A percentile compares a stretch with the other conserved stretches of the same genome.
These are phyloP conservation scores for Athene noctua DNA, from an alignment of 2,113 vertebrate genomes.

Conservation along the genomic window DNA sequence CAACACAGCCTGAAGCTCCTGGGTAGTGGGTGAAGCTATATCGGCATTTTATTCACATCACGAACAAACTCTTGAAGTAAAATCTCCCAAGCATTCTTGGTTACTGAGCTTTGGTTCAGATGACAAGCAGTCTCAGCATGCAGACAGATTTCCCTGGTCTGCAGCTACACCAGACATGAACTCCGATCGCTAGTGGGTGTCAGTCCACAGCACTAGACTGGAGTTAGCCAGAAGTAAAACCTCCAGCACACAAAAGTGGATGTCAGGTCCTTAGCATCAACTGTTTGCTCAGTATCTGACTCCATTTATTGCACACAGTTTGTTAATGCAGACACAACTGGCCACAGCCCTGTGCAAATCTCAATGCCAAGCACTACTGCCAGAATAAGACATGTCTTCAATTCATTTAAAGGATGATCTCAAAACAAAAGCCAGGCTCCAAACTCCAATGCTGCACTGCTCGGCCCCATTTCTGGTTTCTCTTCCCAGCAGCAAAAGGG, in stretches of 20 bases:
- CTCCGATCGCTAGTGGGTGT: neutral
- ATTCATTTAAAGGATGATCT: neutral
- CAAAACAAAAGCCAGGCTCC: neutral
- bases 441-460: neutral
- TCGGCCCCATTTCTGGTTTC: neutral
- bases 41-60: neutral
- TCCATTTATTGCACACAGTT: neutral
- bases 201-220: neutral
- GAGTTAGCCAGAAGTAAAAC: neutral
- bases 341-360: neutral
- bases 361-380: neutral
- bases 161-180: neutral
- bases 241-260: neutral
- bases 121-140: rapidly evolving
- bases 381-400: neutral
- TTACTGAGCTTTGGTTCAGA: neutral
- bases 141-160: neutral
- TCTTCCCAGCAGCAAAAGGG: neutral
- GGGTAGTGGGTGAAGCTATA: neutral
- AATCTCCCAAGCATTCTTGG: neutral
- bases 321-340: neutral
- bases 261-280: neutral
- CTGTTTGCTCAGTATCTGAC: neutral
- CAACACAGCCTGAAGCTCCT: neutral
- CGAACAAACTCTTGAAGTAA: neutral